Evolutionary conservation across 2,888 invertebrate species (phyloP), one percentile per base, ranked within the genome.

Genomic region (Acrobasis suavella): DNA sequence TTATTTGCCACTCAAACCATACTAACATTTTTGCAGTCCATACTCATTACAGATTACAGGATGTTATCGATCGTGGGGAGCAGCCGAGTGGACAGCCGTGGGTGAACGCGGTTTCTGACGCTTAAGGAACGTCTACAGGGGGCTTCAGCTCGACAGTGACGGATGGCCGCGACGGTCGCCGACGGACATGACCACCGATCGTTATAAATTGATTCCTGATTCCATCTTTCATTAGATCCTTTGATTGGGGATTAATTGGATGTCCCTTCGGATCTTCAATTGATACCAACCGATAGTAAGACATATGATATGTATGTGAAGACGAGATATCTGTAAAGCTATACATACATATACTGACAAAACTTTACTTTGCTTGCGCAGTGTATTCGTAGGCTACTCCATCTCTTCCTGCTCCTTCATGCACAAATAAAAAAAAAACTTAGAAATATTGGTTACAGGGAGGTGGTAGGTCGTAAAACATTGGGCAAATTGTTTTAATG

Each of bases 61-160:
- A 74, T 71, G 73, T 75, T 81, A 85, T 85, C 78, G 83, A 83
- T 82, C 80, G 75, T 60, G 63, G 73, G 67, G 69, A 73, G 75
- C 76, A 76, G 72, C 76, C 69, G 68, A 82, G 79, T 83, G 85
- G 86, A 85, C 85, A 83, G 73, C 69, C 72, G 76, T 67, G 67
- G 73, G 72, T 69, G 75, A 71, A 69, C 65, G 68, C 72, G 69
- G 69, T 62, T 66, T 70, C 73, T 71, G 83, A 82, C 81, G 84
- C 86, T 86, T 86, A 85, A 87, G 86, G 86, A 85, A 56, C 83
- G 81, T 82, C 82, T 87, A 85, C 84, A 82, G 82, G 84, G 81
- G 86, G 86, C 83, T 89, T 88, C 84, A 84, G 77, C 77, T 72
- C 63, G 76, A 90, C 89, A 87, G 78, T 89, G 90, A 90, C 83